phyloP scores from a whole-genome alignment of 2,888 invertebrate species.

The Rhogogaster chlorosoma region DNA sequence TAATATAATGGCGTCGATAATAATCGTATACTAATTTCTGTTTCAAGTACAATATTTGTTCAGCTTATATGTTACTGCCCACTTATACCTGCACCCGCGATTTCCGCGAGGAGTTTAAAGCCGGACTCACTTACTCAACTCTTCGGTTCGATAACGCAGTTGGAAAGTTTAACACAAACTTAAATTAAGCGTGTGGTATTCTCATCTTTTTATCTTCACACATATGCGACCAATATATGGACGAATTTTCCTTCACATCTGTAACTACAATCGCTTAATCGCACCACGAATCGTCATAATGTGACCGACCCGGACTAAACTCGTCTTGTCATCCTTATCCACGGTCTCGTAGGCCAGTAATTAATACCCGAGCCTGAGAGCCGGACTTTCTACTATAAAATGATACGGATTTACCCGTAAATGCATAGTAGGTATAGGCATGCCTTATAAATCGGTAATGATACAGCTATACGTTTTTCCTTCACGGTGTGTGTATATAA shows the following conservation, averaged over 20 bases:
- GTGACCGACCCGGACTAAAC: background rate
- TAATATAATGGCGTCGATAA: slow-evolving; percentile 22
- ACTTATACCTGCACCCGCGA: background rate
- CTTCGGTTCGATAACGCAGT: background rate
- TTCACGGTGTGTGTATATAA: background rate
- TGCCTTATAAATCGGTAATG: background rate
- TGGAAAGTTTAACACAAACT: background rate
- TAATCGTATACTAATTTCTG: slow-evolving; percentile 39
- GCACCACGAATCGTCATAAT: background rate
- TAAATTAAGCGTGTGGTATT: background rate
- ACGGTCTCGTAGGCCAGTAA: background rate
- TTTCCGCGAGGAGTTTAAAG: background rate
- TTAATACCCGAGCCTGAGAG: slow-evolving; percentile 1
- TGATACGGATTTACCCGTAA: background rate
- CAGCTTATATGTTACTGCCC: background rate
- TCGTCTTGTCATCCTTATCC: slow-evolving; percentile 5
- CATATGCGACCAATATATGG: background rate
- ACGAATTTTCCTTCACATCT: background rate
- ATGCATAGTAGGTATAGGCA: background rate
- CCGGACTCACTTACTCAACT: background rate
- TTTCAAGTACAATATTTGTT: background rate
- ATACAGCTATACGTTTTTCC: background rate
- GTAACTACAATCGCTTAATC: background rate
- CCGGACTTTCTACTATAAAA: slow-evolving; percentile 25
- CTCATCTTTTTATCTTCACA: background rate